These are phyloP conservation scores for Oscheius sp. DNA, from an alignment of 2,888 invertebrate species.

Conservation along the genomic window DNA sequence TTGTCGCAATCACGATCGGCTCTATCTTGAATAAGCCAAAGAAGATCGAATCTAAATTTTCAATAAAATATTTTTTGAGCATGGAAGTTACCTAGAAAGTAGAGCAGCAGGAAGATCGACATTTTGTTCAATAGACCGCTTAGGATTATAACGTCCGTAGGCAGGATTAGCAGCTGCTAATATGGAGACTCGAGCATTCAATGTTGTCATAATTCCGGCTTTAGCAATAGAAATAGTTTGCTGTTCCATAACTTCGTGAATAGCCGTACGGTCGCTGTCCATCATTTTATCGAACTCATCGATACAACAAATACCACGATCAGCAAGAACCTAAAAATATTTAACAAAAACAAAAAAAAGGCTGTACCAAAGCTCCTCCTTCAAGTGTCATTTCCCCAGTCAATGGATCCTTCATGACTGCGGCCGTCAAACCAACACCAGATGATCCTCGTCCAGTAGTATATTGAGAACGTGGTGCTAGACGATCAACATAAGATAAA, in stretches of 20 bases:
- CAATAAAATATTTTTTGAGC: background rate
- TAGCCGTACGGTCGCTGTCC: slow-evolving; percentile 91
- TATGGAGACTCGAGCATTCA: slow-evolving; percentile 96
- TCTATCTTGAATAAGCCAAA: slow-evolving; percentile 76
- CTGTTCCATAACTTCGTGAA: slow-evolving; percentile 94
- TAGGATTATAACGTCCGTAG: slow-evolving; percentile 96
- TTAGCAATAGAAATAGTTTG: slow-evolving; percentile 99
- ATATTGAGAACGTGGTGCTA: slow-evolving; percentile 85
- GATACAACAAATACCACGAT: slow-evolving; percentile 84
- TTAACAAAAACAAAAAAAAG: background rate
- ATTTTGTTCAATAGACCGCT: slow-evolving; percentile 93
- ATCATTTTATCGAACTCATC: slow-evolving; percentile 99
- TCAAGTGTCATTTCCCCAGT: slow-evolving; percentile 97
- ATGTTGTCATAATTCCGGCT: slow-evolving; percentile 97
- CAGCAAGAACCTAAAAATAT: slow-evolving; percentile 60
- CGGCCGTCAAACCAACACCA: slow-evolving; percentile 94
- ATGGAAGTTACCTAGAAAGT: slow-evolving; percentile 87
- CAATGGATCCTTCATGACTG: slow-evolving; percentile 95
- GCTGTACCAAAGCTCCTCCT: slow-evolving; percentile 87
- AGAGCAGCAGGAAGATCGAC: slow-evolving; percentile 96
- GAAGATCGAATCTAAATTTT: slow-evolving; percentile 64
- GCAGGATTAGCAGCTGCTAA: slow-evolving; percentile 99
- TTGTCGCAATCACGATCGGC: slow-evolving; percentile 81
- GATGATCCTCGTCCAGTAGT: slow-evolving; percentile 72
- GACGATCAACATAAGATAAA: slow-evolving; percentile 90